Base-by-base conservation (phyloP, 1,140 invertebrate species). In the Panagrolaimus sp. region DNA sequence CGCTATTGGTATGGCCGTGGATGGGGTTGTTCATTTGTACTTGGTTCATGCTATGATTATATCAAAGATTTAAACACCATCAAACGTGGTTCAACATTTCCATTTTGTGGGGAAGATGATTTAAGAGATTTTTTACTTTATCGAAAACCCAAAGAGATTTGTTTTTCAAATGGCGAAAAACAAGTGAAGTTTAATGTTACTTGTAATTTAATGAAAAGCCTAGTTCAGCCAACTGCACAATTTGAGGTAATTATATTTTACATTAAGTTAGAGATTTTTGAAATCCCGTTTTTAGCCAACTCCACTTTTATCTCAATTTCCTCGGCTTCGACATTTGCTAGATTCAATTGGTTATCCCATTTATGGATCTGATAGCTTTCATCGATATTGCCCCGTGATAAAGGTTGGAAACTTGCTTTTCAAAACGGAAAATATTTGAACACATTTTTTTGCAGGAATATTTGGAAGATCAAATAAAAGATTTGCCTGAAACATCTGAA, bases 1-100 rank as follows among this genome's bases (percentile, higher is more conserved):
- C 25, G 44, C 14, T 73, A 75, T 64, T 73, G 72, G 72, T 73
- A 63, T 63, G 72, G 72, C 13, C 73, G 72, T 0, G 42, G 57
- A 8, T n/a, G 45, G n/a, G 72, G 72, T 16, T 73, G 72, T 43
- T 23, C 73, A 43, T 73, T 73, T 38, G 25, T 75, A 4, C 44
- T 14, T 7, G 20, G 43, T 57, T 76, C 68, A 47, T 73, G 72
- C 27, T 75, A 57, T 38, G 72, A 73, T 25, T 61, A 72, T 25
- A 66, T 72, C 23, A 25, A 31, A 9, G 42, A 69, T 8, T 27
- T 23, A n/a, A 27, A 20, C 14, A 27, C 31, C 4, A 14, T 14
- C 8, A 23, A 23, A 8, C 43, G 16, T 5, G 27, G 63, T 48
- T 20, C 63, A 11, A 3, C 67, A 11, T 69, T 67, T 42, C 43